These are phyloP conservation scores for Tyto alba DNA, from an alignment of 2,113 vertebrate species.

Conservation along the genomic window DNA sequence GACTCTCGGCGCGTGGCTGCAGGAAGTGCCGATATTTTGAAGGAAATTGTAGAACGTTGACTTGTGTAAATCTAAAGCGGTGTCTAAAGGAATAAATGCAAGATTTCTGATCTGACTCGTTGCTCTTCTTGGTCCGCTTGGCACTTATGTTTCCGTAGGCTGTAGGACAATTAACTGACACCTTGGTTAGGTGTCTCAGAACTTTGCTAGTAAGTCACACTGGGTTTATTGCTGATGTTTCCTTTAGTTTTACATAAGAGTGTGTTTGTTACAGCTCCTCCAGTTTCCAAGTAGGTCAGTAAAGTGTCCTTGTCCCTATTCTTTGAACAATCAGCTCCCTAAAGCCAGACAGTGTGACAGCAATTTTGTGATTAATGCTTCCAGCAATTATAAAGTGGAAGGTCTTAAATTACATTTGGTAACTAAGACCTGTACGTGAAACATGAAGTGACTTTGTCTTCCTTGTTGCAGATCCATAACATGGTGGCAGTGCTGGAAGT, in stretches of 20 bases:
- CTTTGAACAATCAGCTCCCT: constrained; percentile 21
- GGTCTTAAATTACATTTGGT: constrained; percentile 3
- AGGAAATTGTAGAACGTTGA: rapidly evolving
- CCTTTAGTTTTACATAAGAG: neutral
- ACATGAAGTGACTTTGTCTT: constrained; percentile 54
- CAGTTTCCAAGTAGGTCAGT: constrained; percentile 23
- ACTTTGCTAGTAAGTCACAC: neutral
- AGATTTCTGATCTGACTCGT: rapidly evolving
- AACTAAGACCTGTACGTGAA: constrained; percentile 4
- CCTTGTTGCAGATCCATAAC: constrained; percentile 88
- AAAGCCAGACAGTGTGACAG: constrained; percentile 30
- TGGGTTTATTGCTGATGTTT: neutral
- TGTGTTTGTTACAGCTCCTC: constrained; percentile 1
- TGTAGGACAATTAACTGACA: neutral
- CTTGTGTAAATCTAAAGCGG: neutral
- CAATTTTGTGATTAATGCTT: constrained; percentile 36
- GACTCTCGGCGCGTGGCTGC: neutral
- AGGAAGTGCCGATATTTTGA: rapidly evolving
- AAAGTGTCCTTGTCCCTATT: constrained; percentile 53
- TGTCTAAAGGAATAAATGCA: neutral
- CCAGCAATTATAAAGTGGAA: constrained; percentile 44
- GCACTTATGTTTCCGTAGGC: rapidly evolving
- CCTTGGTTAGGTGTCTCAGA: neutral
- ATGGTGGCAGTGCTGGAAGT: constrained; percentile 95
- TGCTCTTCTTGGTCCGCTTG: neutral